Base-by-base conservation (phyloP, 2,888 invertebrate species). In the Eustalomyia histrio region DNA sequence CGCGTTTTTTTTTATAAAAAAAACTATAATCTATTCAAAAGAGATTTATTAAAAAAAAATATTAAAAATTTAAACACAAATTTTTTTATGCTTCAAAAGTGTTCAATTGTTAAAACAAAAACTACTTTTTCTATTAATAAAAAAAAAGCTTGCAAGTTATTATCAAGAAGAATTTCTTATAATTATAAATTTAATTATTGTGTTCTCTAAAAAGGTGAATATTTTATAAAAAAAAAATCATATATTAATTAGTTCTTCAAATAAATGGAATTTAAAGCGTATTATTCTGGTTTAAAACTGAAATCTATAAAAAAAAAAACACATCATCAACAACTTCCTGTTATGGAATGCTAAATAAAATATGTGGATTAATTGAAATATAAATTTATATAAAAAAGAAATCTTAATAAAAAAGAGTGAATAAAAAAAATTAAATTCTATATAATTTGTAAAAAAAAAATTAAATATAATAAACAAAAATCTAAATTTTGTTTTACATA, bases 261-360 rank as follows among this genome's bases (percentile, higher is more conserved):
- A 47, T 47, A 47, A 47, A 10, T 47, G 43, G 43, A 47, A 47
- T 47, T 47, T 47, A n/a, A n/a, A 58, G 14, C 58, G 58, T 58
- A 58, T 24, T 16, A 33, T 9, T 29, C 29, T 29, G 58, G 16
- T 24, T 58, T 24, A 2, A 29, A 33, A 33, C 8, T 10, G 29
- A 16, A 58, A 24, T 0, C 7, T n/a, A n/a, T n/a, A n/a, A 24
- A 10, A 24, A 29, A 55, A 55, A 24, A 55, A 55, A 21, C n/a
- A 16, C 9, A 33, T 14, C 24, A 58, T 16, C 14, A 21, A 58
- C 24, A 29, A 58, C 10, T 58, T 58, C 33, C 58, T 58, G 16
- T 33, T n/a, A n/a, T 33, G 24, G 24, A 29, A 33, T 58, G 33
- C 17, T 58, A 29, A 12, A 33, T 58, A 16, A 17, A 29, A 58